phyloP scores from a whole-genome alignment of 1,140 invertebrate species.

The Maconellicoccus hirsutus region DNA sequence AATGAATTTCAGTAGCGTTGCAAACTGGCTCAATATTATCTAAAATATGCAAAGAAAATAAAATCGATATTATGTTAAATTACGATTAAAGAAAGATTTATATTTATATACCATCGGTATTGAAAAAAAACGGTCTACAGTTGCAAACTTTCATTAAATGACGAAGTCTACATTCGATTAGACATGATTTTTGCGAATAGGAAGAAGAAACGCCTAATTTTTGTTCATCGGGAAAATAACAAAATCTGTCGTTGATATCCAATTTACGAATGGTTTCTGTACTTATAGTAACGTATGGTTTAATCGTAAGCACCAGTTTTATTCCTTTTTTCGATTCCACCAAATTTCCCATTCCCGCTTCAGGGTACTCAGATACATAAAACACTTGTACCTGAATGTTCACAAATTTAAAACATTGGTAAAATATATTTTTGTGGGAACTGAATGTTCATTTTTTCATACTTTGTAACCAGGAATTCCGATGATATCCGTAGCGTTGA shows the following conservation, averaged over 20 bases:
- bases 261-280: conserved; percentile 29
- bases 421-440: not conserved
- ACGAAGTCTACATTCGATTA: conserved; percentile 32
- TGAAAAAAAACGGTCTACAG: conserved; percentile 33
- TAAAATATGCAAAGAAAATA: conserved; percentile 25
- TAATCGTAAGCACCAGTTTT: conserved; percentile 29
- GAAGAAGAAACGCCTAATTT: conserved; percentile 26
- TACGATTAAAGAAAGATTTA: too few species aligned
- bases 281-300: conserved; percentile 30
- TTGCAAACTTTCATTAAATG: conserved; percentile 30
- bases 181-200: conserved; percentile 31
- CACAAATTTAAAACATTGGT: too few species aligned
- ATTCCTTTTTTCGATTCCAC: conserved; percentile 25
- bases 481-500: conserved; percentile 25
- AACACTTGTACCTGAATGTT: conserved; percentile 32
- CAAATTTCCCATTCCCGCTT: conserved; percentile 30
- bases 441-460: too few species aligned
- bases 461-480: conserved; percentile 29
- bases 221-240: conserved; percentile 31
- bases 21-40: conserved; percentile 29
- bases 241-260: conserved; percentile 26
- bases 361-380: conserved; percentile 30
- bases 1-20: conserved; percentile 28
- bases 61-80: not conserved
- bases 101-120: conserved; percentile 26